Percentiles rank a stretch among this genome's conserved stretches.
phyloP scores from a whole-genome alignment of 2,888 invertebrate genomes.

The Lasioglossum zephyrum region DNA sequence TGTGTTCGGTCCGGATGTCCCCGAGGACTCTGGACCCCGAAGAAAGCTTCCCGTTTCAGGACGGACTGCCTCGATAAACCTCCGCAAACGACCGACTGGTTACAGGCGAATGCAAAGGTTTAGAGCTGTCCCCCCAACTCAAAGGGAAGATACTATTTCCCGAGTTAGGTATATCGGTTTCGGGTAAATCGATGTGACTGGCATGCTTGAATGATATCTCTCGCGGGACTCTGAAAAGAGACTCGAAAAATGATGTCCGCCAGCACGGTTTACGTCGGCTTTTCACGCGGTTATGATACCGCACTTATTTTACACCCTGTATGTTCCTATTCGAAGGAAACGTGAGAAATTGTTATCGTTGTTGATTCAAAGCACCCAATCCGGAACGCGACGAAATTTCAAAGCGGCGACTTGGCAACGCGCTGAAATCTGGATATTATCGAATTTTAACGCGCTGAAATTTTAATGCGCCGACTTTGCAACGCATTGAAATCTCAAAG shows the following conservation, averaged over 20 bases:
- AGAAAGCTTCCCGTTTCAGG: slow-evolving; percentile 60
- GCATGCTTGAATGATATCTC: slow-evolving; percentile 5
- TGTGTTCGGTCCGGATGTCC: slow-evolving; percentile 41
- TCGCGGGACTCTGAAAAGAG: background rate
- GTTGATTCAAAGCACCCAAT: too few species aligned
- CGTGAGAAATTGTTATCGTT: background rate
- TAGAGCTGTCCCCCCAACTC: background rate
- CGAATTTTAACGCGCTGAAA: too few species aligned
- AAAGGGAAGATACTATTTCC: slow-evolving; percentile 48
- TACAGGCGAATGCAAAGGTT: slow-evolving; percentile 24
- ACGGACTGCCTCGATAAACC: slow-evolving; percentile 71
- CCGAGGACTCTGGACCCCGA: slow-evolving; percentile 50
- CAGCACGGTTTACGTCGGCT: background rate
- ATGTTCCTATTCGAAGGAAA: too few species aligned
- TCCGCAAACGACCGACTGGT: slow-evolving; percentile 56
- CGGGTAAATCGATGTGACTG: slow-evolving; percentile 29
- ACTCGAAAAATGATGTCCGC: background rate
- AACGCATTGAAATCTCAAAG: too few species aligned
- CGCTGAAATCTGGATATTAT: too few species aligned
- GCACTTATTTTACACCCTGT: too few species aligned
- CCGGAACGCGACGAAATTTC: too few species aligned
- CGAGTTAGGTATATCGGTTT: slow-evolving; percentile 56
- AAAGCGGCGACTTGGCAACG: too few species aligned
- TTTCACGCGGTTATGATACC: background rate
- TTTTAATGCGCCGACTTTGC: too few species aligned